These are phyloP conservation scores for Haliaeetus leucogaster DNA, from an alignment of 2,113 vertebrate genomes.

Conservation along the genomic window DNA sequence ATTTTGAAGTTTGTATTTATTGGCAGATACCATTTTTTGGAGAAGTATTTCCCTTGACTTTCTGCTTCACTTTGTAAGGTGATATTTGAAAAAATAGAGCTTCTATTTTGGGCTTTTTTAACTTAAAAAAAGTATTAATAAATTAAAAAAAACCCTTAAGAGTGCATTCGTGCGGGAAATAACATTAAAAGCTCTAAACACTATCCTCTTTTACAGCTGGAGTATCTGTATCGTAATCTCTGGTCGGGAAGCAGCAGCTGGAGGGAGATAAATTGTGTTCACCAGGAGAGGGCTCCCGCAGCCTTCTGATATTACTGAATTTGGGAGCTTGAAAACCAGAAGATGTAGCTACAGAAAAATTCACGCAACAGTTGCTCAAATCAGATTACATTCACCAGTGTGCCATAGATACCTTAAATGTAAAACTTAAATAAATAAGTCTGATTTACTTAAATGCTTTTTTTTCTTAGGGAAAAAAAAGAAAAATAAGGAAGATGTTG, in stretches of 20 bases:
- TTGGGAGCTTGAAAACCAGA: neutral
- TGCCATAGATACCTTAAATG: neutral
- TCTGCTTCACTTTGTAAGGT: neutral
- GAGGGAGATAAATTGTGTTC: neutral
- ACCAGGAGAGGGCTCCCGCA: constrained; percentile 50
- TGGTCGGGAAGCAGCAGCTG: neutral
- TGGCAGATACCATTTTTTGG: neutral
- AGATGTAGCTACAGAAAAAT: neutral
- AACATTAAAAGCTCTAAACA: neutral
- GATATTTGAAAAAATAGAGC: neutral
- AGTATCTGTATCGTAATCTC: neutral
- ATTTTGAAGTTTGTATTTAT: neutral
- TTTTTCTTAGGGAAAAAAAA: too few species aligned
- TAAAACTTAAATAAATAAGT: neutral
- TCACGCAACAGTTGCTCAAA: neutral
- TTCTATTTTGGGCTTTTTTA: neutral
- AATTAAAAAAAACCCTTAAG: neutral
- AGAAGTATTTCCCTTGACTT: neutral
- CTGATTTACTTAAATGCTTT: neutral
- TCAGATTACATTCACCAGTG: neutral
- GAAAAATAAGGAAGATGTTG: neutral
- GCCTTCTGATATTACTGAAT: neutral
- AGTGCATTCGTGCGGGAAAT: neutral
- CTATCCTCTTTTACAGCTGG: neutral
- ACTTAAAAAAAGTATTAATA: neutral